A percentile compares a stretch with the other conserved stretches of the same genome.
Evolutionary conservation across 2,888 invertebrate species (phyloP).

Genomic region (Sinelater perroti): DNA sequence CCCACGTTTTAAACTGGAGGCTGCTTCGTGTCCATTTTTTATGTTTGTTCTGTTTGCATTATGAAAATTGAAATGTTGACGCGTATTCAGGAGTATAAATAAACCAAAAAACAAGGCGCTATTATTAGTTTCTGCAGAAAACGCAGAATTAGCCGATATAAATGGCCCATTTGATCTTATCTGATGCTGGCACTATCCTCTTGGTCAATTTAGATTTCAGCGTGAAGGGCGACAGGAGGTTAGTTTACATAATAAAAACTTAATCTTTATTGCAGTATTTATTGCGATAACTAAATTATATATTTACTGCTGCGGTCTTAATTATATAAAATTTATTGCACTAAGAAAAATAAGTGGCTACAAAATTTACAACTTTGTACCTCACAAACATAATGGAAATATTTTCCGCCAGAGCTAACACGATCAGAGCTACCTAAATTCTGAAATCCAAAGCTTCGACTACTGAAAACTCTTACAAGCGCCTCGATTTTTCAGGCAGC

Average conservation of each 20-base stretch:
- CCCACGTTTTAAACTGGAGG: no score
- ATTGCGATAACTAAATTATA: no score
- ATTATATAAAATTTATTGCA: no score
- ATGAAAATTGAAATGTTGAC: no score
- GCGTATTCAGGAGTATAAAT: slow-evolving; percentile 1
- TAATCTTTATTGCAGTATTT: no score
- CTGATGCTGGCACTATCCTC: slow-evolving; percentile 10
- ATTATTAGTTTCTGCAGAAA: slow-evolving; percentile 5
- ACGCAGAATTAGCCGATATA: slow-evolving; percentile 8
- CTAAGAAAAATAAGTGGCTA: no score
- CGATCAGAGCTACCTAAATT: slow-evolving; percentile 21
- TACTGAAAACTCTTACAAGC: neutral
- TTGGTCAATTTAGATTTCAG: slow-evolving; percentile 2
- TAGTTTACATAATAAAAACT: neutral
- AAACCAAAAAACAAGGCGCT: slow-evolving; percentile 4
- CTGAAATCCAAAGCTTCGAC: slow-evolving; percentile 4
- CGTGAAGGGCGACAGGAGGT: slow-evolving; percentile 10
- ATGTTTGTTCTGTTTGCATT: no score
- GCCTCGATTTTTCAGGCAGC: neutral
- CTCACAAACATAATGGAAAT: no score
- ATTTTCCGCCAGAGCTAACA: no score
- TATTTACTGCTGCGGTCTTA: no score
- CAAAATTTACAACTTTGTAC: no score
- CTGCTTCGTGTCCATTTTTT: no score
- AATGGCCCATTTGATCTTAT: slow-evolving; percentile 16